Base-by-base conservation (phyloP, 1,140 invertebrate species). In the Pseudomyrmex sp. region DNA sequence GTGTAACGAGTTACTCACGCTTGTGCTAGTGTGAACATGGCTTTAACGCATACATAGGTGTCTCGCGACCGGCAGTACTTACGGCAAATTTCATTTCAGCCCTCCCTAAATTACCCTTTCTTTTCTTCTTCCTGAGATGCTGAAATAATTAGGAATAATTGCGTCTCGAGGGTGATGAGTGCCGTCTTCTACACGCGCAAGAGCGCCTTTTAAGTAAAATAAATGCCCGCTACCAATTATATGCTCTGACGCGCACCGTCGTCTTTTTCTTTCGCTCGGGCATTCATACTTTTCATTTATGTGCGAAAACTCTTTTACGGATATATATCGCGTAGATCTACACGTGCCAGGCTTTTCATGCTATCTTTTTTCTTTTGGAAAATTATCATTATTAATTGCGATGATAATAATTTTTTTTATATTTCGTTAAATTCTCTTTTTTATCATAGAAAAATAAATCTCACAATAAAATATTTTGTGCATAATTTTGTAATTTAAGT, bases 131-230 rank as follows among this genome's bases (percentile, higher is more conserved):
- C 13, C 13, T 18, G 68, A 82, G 69, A 83, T 84, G 74, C 74
- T 73, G 76, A 73, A 85, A 82, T 88, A 88, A 88, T 88, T 88
- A 88, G 86, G 70, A 88, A 88, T 88, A 88, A 88, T 88, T 87
- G 83, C 83, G 72, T 85, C 86, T 88, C 76, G 72, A 88, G 86
- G 86, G 70, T 72, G 83, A 88, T 88, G 83, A 74, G 87, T 68
- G 66, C 54, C 69, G 77, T 76, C 76, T 88, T 80, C 48, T 56
- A 35, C 82, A 66, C 76, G 70, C 68, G 54, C 46, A 50, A 79
- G 35, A 70, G 44, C 69, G 23, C 52, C 44, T 23, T 74, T 84
- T 84, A 88, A 88, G 75, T 88, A 76, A 88, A 88, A 88, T 88
- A 85, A 88, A 88, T 88, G 86, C 84, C 63, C 86, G 82, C 50